Evolutionary conservation across 2,113 vertebrate genomes (phyloP).

Genomic region (Oncorhynchus gorbuscha): DNA sequence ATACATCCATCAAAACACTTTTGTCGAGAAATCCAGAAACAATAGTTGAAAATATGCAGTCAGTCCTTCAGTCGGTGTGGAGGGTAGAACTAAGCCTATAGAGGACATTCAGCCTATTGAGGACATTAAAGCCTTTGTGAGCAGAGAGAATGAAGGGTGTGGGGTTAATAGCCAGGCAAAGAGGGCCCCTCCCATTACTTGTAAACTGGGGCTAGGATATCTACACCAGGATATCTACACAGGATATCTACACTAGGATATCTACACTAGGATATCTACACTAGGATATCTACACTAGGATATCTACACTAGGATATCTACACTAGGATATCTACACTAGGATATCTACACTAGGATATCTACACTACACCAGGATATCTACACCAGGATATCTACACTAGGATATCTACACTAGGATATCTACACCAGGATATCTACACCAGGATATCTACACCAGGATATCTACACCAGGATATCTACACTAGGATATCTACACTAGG

Average conservation of each 20-base stretch:
- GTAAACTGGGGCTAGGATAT: constrained; percentile 54
- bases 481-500: too few species aligned
- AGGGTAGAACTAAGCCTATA: constrained; percentile 37
- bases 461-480: too few species aligned
- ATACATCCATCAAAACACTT: neutral
- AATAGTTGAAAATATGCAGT: constrained; percentile 32
- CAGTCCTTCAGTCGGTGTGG: neutral
- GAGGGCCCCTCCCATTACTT: constrained; percentile 54
- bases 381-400: too few species aligned
- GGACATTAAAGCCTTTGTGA: constrained; percentile 53
- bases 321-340: constrained; percentile 18
- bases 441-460: too few species aligned
- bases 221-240: constrained; percentile 6
- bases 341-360: too few species aligned
- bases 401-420: constrained; percentile 8
- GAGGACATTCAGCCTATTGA: constrained; percentile 36
- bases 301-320: too few species aligned
- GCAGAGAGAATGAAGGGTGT: constrained; percentile 46
- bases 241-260: too few species aligned
- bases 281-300: too few species aligned
- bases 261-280: too few species aligned
- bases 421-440: constrained; percentile 6
- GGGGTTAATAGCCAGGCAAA: constrained; percentile 46
- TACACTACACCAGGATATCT: too few species aligned
- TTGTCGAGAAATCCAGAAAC: constrained; percentile 34